Conservation (phyloP, 1,140 invertebrate genomes). For the Drosophila ironensis region DNA sequence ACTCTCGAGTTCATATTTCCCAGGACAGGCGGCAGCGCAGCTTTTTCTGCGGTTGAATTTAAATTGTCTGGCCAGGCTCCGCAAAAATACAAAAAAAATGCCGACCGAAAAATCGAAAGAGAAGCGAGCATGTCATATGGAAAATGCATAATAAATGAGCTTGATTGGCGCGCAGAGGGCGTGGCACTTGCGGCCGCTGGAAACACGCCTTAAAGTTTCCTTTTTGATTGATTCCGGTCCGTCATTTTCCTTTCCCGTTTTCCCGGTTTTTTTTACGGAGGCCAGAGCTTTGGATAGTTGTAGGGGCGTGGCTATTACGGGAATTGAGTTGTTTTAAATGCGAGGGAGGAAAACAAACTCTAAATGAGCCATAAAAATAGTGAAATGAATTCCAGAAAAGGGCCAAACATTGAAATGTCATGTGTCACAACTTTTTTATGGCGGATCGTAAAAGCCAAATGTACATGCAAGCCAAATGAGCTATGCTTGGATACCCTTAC, state of each 20-base stretch:
- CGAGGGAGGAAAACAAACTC: slow-evolving; percentile 23
- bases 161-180: slow-evolving; percentile 52
- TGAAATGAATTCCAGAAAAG: not conserved
- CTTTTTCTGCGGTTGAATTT: slow-evolving; percentile 75
- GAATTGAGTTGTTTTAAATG: slow-evolving; percentile 34
- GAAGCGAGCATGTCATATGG: slow-evolving; percentile 67
- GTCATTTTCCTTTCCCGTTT: slow-evolving; percentile 28
- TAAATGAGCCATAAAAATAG: slow-evolving; percentile 28
- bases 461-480: not conserved
- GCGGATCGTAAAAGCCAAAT: slow-evolving; percentile 12
- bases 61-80: slow-evolving; percentile 58
- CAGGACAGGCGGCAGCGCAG: slow-evolving; percentile 20
- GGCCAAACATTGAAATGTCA: not conserved
- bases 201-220: slow-evolving; percentile 53
- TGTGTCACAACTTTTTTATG: slow-evolving; percentile 21
- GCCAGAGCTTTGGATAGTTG: slow-evolving; percentile 16
- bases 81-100: not conserved
- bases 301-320: slow-evolving; percentile 9
- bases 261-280: slow-evolving; percentile 1
- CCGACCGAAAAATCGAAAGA: too few relatives aligned
- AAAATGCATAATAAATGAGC: slow-evolving; percentile 78
- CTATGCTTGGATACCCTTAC: not conserved
- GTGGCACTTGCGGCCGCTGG: slow-evolving; percentile 23
- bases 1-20: slow-evolving; percentile 5
- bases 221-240: slow-evolving; percentile 20